Conservation (phyloP, 2,888 invertebrate species). For the Synergus laeviventris region DNA sequence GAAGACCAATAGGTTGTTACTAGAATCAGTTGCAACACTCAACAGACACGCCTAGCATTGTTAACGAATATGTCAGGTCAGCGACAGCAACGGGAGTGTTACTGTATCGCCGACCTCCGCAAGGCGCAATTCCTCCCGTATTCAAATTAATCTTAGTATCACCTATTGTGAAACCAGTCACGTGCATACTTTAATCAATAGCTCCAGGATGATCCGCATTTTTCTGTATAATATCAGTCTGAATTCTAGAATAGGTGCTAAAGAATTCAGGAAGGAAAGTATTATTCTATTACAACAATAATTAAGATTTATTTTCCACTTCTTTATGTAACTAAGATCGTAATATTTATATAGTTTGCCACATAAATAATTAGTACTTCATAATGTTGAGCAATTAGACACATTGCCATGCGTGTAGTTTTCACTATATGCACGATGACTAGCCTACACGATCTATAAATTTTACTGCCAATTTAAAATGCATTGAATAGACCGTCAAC, state of each 20-base stretch:
- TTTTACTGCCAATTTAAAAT: constrained; percentile 11
- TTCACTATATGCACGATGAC: not conserved
- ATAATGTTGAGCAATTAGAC: not conserved
- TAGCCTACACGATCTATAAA: not conserved
- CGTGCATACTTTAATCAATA: not conserved
- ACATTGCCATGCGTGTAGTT: not conserved
- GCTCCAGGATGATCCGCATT: constrained; percentile 4
- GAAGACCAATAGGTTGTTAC: constrained; percentile 55
- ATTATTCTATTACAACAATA: constrained; percentile 12
- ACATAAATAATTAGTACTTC: constrained; percentile 28
- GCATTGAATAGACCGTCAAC: not conserved
- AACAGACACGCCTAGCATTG: constrained; percentile 74
- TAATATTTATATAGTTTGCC: constrained; percentile 18
- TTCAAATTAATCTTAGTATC: constrained; percentile 51
- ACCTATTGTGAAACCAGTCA: constrained; percentile 7
- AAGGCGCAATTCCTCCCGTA: constrained; percentile 47
- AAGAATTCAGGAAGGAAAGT: not conserved
- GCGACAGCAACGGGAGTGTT: constrained; percentile 56
- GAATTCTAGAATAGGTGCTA: not conserved
- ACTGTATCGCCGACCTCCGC: constrained; percentile 49
- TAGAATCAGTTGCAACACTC: constrained; percentile 67
- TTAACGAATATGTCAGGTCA: constrained; percentile 70
- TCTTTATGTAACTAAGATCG: not conserved
- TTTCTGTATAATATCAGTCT: not conserved
- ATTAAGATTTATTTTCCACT: constrained; percentile 11